Percentiles rank a stretch among this genome's conserved stretches.
Evolutionary conservation across 2,113 vertebrate species (phyloP).

Genomic region (Platycercus adscitus): DNA sequence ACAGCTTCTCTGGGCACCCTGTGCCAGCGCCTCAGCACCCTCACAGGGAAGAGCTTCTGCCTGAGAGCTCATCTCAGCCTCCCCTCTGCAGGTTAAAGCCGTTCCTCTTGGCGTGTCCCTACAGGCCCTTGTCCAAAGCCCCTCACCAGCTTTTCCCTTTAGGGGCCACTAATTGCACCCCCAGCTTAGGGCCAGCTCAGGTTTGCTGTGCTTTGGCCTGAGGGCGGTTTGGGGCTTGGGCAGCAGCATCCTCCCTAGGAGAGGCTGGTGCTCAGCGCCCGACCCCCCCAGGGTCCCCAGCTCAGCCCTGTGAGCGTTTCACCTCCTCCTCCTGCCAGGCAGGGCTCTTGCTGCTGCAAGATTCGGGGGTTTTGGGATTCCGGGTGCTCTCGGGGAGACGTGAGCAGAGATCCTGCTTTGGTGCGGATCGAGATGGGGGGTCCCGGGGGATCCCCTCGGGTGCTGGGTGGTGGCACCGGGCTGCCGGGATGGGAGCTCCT

Average conservation of each 20-base stretch:
- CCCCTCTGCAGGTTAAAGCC: neutral
- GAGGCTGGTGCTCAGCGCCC: fast-evolving
- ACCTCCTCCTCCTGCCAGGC: neutral
- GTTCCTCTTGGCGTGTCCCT: neutral
- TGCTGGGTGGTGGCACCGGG: neutral
- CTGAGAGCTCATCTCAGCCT: too few species aligned
- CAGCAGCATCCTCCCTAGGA: neutral
- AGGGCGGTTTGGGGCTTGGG: neutral
- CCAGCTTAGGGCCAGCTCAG: fast-evolving
- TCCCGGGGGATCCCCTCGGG: neutral
- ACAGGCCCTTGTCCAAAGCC: neutral
- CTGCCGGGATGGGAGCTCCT: neutral
- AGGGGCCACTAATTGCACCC: neutral
- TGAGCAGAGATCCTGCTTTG: neutral
- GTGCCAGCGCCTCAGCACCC: too few species aligned
- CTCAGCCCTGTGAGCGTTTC: neutral
- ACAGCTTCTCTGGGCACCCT: too few species aligned
- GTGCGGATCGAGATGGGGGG: fast-evolving
- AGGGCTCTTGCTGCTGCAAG: fast-evolving
- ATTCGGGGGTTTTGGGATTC: fast-evolving
- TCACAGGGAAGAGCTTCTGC: too few species aligned
- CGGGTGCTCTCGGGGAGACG: fast-evolving
- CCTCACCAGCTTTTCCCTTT: neutral
- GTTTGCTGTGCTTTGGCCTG: neutral
- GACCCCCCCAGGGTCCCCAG: neutral